Base-by-base conservation (phyloP, 1,140 invertebrate genomes). In the Drosophila murphyi region DNA sequence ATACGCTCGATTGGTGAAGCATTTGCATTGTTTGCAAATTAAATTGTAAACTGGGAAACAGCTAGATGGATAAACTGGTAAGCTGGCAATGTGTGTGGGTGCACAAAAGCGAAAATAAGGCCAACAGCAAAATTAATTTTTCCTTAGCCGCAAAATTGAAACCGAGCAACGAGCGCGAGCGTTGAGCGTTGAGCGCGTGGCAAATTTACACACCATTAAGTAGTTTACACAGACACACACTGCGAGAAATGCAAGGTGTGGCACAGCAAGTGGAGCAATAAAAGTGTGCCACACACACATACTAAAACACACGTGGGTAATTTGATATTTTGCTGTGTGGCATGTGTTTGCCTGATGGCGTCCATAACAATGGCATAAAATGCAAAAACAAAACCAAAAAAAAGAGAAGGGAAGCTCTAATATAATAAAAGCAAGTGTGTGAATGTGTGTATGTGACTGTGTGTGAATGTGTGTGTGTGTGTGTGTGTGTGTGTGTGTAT, bases 121-220 rank as follows among this genome's bases (percentile, higher is more conserved):
- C 51, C 51, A 78, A 48, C 47, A 81, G 52, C 59, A 77, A 82
- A 83, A 89, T 88, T 75, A 88, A 88, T 89, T 89, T 88, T 83
- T 80, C 70, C 83, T 43, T 74, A 89, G 85, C 83, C 85, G 63
- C 83, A 88, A 88, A 88, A 88, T 89, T 88, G 83, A 88, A 88
- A 83, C 77, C 80, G 68, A 88, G 68, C 76, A 71, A 76, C 83
- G 61, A 69, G 65, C 74, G 7, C 10, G 39, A n/a, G 39, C 10
- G 8, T 10, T 41, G 39, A 41, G 37, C 72, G 54, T 12, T 29
- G 76, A 82, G 75, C 76, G 83, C 80, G 81, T 78, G 72, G 86
- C 81, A 89, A 89, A 91, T 91, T 91, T 91, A 91, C 88, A 91
- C 88, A 83, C 83, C 88, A 91, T 91, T 91, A 91, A 91, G 88